Conservation (phyloP, 2,797 vertebrate genomes). For the Gadopsis bispinosus region DNA sequence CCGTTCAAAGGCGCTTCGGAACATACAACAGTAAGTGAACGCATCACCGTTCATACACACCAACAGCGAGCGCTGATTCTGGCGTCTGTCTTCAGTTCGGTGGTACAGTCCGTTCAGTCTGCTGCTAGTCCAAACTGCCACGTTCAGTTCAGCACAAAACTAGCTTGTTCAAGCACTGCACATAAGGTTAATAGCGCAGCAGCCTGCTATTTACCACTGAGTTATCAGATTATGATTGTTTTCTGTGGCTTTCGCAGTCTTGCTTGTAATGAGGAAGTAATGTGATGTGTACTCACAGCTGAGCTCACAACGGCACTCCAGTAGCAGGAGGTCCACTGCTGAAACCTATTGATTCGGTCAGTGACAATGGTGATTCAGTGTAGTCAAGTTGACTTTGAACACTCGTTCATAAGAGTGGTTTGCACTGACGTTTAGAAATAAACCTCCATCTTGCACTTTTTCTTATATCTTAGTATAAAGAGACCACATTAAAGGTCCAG, state of each 20-base stretch:
- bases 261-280: neutral
- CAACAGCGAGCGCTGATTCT: neutral
- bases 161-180: neutral
- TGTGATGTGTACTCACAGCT: neutral
- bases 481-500: neutral
- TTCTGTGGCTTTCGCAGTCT: neutral
- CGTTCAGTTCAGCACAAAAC: neutral
- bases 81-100: neutral
- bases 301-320: neutral
- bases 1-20: too few species aligned
- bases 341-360: neutral
- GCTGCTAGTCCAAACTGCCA: neutral
- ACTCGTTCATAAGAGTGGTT: neutral
- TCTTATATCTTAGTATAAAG: slow-evolving; percentile 5
- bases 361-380: neutral
- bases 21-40: neutral
- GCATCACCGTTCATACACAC: neutral
- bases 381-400: neutral
- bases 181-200: neutral
- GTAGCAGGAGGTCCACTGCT: neutral
- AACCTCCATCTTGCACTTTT: slow-evolving; percentile 5
- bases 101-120: neutral
- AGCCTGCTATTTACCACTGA: neutral
- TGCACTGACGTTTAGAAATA: neutral
- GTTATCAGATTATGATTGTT: neutral